A percentile compares a stretch with the other conserved stretches of the same genome.
phyloP scores from a whole-genome alignment of 2,888 invertebrate species.

The Dasysyrphus tricinctus region DNA sequence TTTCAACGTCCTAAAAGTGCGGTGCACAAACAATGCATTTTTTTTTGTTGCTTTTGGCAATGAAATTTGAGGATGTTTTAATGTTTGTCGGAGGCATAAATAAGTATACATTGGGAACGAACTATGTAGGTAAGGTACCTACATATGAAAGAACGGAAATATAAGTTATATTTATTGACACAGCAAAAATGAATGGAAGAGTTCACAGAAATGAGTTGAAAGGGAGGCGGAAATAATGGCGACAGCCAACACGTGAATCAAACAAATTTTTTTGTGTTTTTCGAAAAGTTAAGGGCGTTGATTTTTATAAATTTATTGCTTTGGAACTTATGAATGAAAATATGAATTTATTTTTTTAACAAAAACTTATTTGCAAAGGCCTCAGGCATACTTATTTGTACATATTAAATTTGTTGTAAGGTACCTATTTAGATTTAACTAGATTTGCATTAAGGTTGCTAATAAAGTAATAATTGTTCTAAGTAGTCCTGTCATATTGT shows the following conservation, averaged over 20 bases:
- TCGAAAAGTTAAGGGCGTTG: slow-evolving; percentile 40
- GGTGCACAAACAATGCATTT: slow-evolving; percentile 59
- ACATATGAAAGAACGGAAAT: slow-evolving; percentile 61
- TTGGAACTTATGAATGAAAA: slow-evolving; percentile 21
- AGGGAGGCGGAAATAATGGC: slow-evolving; percentile 47
- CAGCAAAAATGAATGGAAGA: slow-evolving; percentile 46
- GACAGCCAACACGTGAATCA: slow-evolving; percentile 34
- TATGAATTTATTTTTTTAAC: slow-evolving; percentile 3
- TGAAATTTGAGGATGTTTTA: slow-evolving; percentile 70
- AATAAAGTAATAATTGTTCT: too few relatives aligned
- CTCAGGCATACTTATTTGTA: background rate
- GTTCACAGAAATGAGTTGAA: slow-evolving; percentile 62
- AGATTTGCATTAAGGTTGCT: background rate
- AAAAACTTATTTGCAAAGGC: background rate
- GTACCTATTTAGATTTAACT: slow-evolving; percentile 11
- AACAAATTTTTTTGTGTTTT: slow-evolving; percentile 10
- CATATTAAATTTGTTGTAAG: background rate
- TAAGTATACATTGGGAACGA: slow-evolving; percentile 21
- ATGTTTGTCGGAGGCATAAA: slow-evolving; percentile 71
- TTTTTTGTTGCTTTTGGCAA: slow-evolving; percentile 27
- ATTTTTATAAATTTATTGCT: slow-evolving; percentile 44
- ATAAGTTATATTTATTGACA: slow-evolving; percentile 67
- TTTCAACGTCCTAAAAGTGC: slow-evolving; percentile 29
- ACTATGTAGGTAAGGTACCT: background rate
- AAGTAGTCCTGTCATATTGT: too few relatives aligned